phyloP scores from a whole-genome alignment of 2,797 vertebrate genomes.

The Pangasius sanitwongsei region DNA sequence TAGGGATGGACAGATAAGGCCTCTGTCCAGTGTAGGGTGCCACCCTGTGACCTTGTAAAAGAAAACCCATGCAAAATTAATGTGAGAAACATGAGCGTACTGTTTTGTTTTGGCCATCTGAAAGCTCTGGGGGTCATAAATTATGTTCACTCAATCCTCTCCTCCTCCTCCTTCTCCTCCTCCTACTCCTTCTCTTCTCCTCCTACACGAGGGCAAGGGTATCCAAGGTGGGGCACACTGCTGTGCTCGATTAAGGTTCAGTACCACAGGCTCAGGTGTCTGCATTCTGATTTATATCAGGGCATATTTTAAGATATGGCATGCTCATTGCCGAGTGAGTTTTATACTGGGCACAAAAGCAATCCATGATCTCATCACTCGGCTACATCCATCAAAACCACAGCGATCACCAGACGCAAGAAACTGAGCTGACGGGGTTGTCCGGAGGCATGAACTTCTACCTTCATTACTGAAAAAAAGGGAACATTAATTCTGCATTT shows the following conservation, averaged over 20 bases:
- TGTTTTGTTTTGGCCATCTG: slow-evolving; percentile 66
- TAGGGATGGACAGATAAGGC: slow-evolving; percentile 38
- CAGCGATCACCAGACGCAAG: neutral
- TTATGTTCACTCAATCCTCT: slow-evolving; percentile 56
- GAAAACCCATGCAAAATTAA: slow-evolving; percentile 76
- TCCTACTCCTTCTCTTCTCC: slow-evolving; percentile 16
- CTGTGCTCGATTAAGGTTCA: slow-evolving; percentile 9
- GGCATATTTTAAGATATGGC: slow-evolving; percentile 46
- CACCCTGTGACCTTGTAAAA: slow-evolving; percentile 75
- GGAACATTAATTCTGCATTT: neutral
- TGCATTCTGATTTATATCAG: slow-evolving; percentile 65
- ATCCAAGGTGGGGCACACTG: slow-evolving; percentile 8
- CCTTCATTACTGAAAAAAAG: neutral
- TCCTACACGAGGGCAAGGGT: neutral
- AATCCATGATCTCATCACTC: slow-evolving; percentile 60
- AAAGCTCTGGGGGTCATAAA: slow-evolving; percentile 63
- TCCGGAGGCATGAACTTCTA: neutral
- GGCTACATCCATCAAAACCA: slow-evolving; percentile 52
- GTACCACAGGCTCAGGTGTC: slow-evolving; percentile 31
- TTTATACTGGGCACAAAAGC: slow-evolving; percentile 58
- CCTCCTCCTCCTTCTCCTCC: slow-evolving; percentile 33
- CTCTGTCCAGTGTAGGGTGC: slow-evolving; percentile 62
- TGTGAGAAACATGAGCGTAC: slow-evolving; percentile 69
- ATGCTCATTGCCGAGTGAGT: slow-evolving; percentile 53
- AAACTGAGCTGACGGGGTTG: neutral